Percentiles rank a stretch among this genome's conserved stretches.
phyloP scores from a whole-genome alignment of 1,140 invertebrate species.

The Formica exsecta region DNA sequence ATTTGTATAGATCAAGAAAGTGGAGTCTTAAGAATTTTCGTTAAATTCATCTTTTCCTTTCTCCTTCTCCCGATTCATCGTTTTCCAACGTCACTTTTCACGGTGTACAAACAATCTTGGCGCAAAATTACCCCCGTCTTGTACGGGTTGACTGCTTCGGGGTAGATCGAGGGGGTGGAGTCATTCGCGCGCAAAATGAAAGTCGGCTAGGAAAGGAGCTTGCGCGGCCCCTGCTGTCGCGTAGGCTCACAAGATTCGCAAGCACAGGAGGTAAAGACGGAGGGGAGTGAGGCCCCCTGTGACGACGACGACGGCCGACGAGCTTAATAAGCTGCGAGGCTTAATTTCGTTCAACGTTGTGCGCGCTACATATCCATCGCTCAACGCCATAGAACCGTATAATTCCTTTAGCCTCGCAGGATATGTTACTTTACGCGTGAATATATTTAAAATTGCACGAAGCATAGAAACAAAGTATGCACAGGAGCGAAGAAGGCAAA shows the following conservation, averaged over 20 bases:
- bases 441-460: not conserved
- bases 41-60: not conserved
- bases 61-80: slow-evolving; percentile 34
- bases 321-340: slow-evolving; percentile 76
- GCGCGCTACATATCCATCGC: slow-evolving; percentile 25
- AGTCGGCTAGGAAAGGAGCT: slow-evolving; percentile 63
- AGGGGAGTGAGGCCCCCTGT: not conserved
- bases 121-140: slow-evolving; percentile 77
- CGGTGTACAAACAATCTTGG: slow-evolving; percentile 74
- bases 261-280: not conserved
- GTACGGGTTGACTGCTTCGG: slow-evolving; percentile 40
- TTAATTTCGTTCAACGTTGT: slow-evolving; percentile 67
- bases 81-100: slow-evolving; percentile 58
- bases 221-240: slow-evolving; percentile 27
- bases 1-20: not conserved
- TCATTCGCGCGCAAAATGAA: slow-evolving; percentile 80
- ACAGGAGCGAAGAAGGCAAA: not conserved
- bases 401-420: slow-evolving; percentile 39
- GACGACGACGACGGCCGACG: slow-evolving; percentile 5
- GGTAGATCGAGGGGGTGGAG: slow-evolving; percentile 50
- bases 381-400: slow-evolving; percentile 10
- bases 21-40: not conserved
- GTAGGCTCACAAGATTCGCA: slow-evolving; percentile 9
- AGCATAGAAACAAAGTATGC: not conserved
- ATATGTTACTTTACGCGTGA: slow-evolving; percentile 22